These are phyloP conservation scores for Lateolabrax maculatus DNA, from an alignment of 2,797 vertebrate genomes.

Conservation along the genomic window DNA sequence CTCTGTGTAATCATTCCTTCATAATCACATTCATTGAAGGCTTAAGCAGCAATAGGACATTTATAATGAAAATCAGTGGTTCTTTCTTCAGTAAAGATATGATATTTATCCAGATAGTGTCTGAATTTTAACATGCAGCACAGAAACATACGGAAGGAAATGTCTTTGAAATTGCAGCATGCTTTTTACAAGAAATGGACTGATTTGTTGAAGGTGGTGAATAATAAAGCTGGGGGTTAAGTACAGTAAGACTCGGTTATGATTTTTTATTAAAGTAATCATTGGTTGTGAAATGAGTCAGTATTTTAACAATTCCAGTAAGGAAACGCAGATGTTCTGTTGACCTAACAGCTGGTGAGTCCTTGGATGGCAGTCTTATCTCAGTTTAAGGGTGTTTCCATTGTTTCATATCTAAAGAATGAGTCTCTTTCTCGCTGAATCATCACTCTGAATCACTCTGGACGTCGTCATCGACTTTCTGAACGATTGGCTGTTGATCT, in stretches of 20 bases:
- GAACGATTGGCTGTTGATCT: conserved; percentile 84
- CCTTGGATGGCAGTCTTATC: neutral
- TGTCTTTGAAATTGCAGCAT: neutral
- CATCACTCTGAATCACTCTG: conserved; percentile 58
- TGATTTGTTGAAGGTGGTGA: conserved; percentile 26
- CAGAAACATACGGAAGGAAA: neutral
- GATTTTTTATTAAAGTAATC: conserved; percentile 41
- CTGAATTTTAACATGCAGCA: neutral
- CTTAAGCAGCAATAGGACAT: neutral
- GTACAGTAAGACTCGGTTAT: neutral
- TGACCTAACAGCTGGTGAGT: neutral
- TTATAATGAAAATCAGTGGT: neutral
- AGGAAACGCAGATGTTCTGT: neutral
- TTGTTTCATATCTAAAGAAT: neutral
- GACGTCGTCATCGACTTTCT: conserved; percentile 29
- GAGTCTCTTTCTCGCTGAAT: neutral
- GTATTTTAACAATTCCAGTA: neutral
- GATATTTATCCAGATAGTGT: neutral
- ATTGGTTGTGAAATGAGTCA: neutral
- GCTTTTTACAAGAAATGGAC: neutral
- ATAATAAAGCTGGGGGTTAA: conserved; percentile 28
- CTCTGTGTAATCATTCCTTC: neutral
- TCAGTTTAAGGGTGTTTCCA: neutral
- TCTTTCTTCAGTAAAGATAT: neutral
- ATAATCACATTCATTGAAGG: neutral